These are phyloP conservation scores for Dendroctonus valens DNA, from an alignment of 1,140 invertebrate genomes.

Conservation along the genomic window DNA sequence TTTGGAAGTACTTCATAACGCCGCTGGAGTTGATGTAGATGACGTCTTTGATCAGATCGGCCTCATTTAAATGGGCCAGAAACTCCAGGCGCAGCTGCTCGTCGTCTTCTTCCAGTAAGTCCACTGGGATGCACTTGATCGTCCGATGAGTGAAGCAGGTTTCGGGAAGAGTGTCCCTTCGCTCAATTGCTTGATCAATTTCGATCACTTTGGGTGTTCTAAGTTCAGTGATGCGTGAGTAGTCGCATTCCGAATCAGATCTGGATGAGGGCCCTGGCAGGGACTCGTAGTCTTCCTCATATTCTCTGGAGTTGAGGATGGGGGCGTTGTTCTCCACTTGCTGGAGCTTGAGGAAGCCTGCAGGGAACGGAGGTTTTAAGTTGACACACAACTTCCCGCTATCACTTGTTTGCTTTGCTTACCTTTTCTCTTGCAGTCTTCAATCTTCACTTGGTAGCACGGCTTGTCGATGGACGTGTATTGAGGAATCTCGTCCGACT, in stretches of 20 bases:
- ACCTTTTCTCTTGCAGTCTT: constrained; percentile 52
- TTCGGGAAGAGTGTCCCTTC: constrained; percentile 35
- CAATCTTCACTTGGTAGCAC: constrained; percentile 64
- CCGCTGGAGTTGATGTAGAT: constrained; percentile 41
- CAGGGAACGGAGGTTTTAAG: background rate
- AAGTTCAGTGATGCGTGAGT: constrained; percentile 34
- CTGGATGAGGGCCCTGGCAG: constrained; percentile 24
- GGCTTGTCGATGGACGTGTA: constrained; percentile 64
- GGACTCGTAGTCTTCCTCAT: constrained; percentile 24
- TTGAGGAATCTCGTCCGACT: constrained; percentile 58
- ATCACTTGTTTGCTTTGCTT: background rate
- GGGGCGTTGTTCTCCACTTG: constrained; percentile 31
- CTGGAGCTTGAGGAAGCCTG: constrained; percentile 40
- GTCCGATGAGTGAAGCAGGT: constrained; percentile 32
- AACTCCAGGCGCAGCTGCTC: constrained; percentile 14
- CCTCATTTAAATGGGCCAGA: constrained; percentile 8
- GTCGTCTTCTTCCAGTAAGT: constrained; percentile 6
- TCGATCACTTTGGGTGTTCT: constrained; percentile 37
- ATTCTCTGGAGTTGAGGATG: constrained; percentile 17
- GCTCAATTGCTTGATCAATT: constrained; percentile 10
- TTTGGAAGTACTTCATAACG: constrained; percentile 42
- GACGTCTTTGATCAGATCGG: constrained; percentile 34
- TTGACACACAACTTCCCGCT: background rate
- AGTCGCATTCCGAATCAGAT: constrained; percentile 35
- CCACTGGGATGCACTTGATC: constrained; percentile 1